Percentiles rank a stretch among this genome's conserved stretches.
phyloP scores from a whole-genome alignment of 2,888 invertebrate genomes.

The Eurytoma californica region DNA sequence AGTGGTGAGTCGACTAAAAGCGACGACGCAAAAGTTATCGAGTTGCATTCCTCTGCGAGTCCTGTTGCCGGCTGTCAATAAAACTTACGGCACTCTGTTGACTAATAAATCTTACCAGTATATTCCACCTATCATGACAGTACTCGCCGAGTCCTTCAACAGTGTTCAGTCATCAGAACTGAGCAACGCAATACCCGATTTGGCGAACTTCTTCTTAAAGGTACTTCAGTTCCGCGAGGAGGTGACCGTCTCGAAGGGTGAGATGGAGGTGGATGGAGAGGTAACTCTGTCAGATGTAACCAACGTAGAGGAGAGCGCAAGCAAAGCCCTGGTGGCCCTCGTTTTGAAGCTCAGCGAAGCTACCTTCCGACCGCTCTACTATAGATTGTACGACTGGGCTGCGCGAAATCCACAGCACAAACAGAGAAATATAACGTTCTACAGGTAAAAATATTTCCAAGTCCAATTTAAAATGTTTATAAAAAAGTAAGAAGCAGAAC shows the following conservation, averaged over 20 bases:
- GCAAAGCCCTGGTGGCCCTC: conserved; percentile 86
- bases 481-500: too few species aligned
- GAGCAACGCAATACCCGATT: conserved; percentile 80
- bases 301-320: conserved; percentile 83
- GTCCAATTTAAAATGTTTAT: background rate
- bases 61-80: conserved; percentile 84
- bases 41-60: conserved; percentile 83
- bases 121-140: conserved; percentile 84
- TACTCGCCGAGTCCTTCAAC: conserved; percentile 84
- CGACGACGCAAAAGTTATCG: conserved; percentile 83
- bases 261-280: conserved; percentile 69
- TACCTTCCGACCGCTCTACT: conserved; percentile 91
- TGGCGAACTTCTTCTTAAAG: conserved; percentile 85
- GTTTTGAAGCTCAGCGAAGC: conserved; percentile 92
- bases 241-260: conserved; percentile 56
- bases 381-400: conserved; percentile 92
- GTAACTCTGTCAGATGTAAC: conserved; percentile 76
- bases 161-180: conserved; percentile 81
- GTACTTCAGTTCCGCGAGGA: conserved; percentile 83
- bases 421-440: conserved; percentile 87
- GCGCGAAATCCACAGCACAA: conserved; percentile 79
- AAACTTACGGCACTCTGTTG: conserved; percentile 80
- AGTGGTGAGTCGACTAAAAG: conserved; percentile 78
- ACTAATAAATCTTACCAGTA: conserved; percentile 79
- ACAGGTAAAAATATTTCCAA: conserved; percentile 76